Evolutionary conservation across 2,888 invertebrate species (phyloP).

Genomic region (Caenorhabditis becei): DNA sequence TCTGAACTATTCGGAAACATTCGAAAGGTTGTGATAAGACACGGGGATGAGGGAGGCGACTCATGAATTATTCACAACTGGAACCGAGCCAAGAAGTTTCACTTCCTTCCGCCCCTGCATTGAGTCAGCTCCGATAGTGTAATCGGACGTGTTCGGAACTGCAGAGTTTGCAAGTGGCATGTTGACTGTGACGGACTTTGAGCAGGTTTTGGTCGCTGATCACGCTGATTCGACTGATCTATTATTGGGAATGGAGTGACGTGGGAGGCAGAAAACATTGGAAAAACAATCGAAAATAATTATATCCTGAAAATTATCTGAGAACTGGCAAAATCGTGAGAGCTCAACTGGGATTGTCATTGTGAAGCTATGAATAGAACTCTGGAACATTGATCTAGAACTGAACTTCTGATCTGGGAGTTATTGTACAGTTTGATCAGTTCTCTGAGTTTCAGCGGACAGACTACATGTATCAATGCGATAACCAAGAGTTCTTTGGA

Average conservation of each 20-base stretch:
- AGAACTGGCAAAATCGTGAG: too few species aligned
- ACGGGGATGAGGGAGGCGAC: slow-evolving; percentile 1
- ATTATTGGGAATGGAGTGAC: neutral
- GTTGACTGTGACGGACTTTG: neutral
- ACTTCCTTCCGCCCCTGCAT: slow-evolving; percentile 5
- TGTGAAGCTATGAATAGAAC: too few species aligned
- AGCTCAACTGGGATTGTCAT: too few species aligned
- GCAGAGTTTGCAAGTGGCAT: neutral
- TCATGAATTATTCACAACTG: slow-evolving; percentile 16
- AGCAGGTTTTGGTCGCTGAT: neutral
- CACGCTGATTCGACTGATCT: neutral
- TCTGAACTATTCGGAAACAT: slow-evolving; percentile 15
- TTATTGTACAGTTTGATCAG: too few species aligned
- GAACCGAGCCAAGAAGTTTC: neutral
- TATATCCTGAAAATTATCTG: too few species aligned
- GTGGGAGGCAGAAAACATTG: neutral
- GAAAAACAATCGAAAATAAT: neutral
- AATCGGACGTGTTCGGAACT: too few species aligned
- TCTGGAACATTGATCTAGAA: too few species aligned
- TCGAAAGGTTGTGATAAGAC: slow-evolving; percentile 6
- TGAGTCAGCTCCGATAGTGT: neutral
- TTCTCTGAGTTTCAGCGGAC: too few species aligned
- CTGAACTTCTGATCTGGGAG: too few species aligned
- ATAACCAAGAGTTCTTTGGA: too few species aligned
- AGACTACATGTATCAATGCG: too few species aligned